These are phyloP conservation scores for Fissipunctia ypsillon DNA, from an alignment of 2,888 invertebrate species.

Conservation along the genomic window DNA sequence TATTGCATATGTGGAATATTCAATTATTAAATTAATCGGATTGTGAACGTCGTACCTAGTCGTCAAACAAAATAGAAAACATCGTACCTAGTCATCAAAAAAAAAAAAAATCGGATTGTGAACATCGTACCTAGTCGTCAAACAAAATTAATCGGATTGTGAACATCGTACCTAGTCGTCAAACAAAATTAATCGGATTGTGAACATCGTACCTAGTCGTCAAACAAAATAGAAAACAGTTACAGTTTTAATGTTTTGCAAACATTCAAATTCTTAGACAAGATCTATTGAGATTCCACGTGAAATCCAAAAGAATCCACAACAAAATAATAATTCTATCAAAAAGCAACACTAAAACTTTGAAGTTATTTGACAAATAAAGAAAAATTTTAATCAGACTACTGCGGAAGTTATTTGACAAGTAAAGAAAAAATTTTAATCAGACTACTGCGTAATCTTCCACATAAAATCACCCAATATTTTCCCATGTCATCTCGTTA, in stretches of 20 bases:
- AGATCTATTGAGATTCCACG: slow-evolving; percentile 1
- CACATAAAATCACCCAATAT: slow-evolving; percentile 1
- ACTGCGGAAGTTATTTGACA: slow-evolving; percentile 48
- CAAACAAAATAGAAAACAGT: background rate
- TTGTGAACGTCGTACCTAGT: no score
- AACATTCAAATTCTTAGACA: slow-evolving; percentile 14
- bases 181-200: no score
- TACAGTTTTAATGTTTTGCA: background rate
- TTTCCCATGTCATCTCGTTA: slow-evolving; percentile 21
- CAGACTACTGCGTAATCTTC: background rate
- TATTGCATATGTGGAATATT: background rate
- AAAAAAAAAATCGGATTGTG: no score
- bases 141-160: no score
- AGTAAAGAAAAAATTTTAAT: slow-evolving; percentile 34
- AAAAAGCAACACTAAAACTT: slow-evolving; percentile 27
- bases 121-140: no score
- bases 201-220: no score
- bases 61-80: no score
- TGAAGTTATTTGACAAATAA: slow-evolving; percentile 48
- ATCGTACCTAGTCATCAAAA: no score
- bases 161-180: no score
- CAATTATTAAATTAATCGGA: no score
- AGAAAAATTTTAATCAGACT: slow-evolving; percentile 24
- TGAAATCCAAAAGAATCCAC: background rate
- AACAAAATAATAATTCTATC: background rate